Evolutionary conservation across 1,140 invertebrate genomes (phyloP), one percentile per base, ranked within the genome.

Genomic region (Daktulosphaira vitifoliae): DNA sequence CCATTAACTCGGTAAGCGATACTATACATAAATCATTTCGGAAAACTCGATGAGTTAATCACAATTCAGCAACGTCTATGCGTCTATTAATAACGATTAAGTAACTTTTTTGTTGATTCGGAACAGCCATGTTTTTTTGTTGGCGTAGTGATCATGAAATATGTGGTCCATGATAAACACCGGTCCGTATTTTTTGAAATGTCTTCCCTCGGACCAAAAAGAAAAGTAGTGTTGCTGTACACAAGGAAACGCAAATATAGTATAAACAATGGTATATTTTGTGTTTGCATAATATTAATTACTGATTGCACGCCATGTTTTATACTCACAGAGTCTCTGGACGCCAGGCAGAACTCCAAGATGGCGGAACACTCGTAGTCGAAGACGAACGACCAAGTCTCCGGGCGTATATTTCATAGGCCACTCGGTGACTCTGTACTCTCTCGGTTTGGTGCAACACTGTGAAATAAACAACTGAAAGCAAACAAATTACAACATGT

Each of bases 391-490:
- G 94, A 95, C 96, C 96, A 98, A 91, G 76, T 97, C 94, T 22
- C 92, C 90, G 65, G 89, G 82, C 0, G 94, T 97, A 66, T 87
- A 84, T 71, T 86, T 83, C 72, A 96, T 80, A 7, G 95, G 96
- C 95, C 95, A 98, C 78, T 98, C 95, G 0, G 95, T 97, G 2
- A 97, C 91, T 56, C 97, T 94, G 76, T 96, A 98, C 73, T 96
- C 93, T 48, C 91, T 80, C 16, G 92, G 90, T 73, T 96, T 90
- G 18, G 91, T 93, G 73, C 98, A 98, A 49, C 96, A 95, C 91
- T 96, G 73, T 16, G 76, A 68, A 69, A 2, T 11, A 33, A 54
- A 53, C 22, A 50, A 52, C 23, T 49, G 54, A n/a, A n/a, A n/a
- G n/a, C 39, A 51, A n/a, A n/a, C n/a, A n/a, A n/a, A n/a, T n/a